A percentile compares a stretch with the other conserved stretches of the same genome.
phyloP scores from a whole-genome alignment of 2,797 vertebrate genomes.

The Pelobates cultripes region DNA sequence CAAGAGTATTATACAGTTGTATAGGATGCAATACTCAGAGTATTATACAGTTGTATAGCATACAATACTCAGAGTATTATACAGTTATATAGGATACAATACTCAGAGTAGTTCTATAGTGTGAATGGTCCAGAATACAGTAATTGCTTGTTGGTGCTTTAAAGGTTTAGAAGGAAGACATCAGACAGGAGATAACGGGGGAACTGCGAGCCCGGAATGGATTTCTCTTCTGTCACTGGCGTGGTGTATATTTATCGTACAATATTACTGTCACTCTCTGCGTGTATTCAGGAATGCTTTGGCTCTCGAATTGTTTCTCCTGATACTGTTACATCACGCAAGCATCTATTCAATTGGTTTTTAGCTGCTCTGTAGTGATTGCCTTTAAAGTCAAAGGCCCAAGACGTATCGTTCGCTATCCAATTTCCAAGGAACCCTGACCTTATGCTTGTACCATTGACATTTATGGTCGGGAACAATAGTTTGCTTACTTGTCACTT shows the following conservation, averaged over 20 bases:
- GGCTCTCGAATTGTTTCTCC: slow-evolving; percentile 96
- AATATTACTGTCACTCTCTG: slow-evolving; percentile 90
- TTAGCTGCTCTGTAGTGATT: slow-evolving; percentile 76
- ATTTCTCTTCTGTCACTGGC: slow-evolving; percentile 54
- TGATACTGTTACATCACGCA: slow-evolving; percentile 97
- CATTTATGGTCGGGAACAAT: slow-evolving; percentile 77
- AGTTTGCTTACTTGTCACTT: slow-evolving; percentile 53
- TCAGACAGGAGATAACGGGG: no score
- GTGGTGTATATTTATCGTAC: slow-evolving; percentile 91
- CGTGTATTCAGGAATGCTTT: slow-evolving; percentile 92
- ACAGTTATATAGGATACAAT: no score
- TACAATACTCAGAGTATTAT: no score
- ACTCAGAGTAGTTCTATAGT: no score
- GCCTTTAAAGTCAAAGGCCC: slow-evolving; percentile 69
- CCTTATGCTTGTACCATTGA: slow-evolving; percentile 75
- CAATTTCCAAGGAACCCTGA: slow-evolving; percentile 81
- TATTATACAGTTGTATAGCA: no score
- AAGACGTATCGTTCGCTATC: slow-evolving; percentile 67
- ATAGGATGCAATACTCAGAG: no score
- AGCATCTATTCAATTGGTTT: slow-evolving; percentile 72
- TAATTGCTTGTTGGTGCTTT: no score
- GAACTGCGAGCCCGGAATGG: background rate
- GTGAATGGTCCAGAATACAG: no score
- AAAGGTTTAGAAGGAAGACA: no score
- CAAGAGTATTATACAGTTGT: no score